phyloP scores from a whole-genome alignment of 2,113 vertebrate genomes.

The Pachyramphus minor region DNA sequence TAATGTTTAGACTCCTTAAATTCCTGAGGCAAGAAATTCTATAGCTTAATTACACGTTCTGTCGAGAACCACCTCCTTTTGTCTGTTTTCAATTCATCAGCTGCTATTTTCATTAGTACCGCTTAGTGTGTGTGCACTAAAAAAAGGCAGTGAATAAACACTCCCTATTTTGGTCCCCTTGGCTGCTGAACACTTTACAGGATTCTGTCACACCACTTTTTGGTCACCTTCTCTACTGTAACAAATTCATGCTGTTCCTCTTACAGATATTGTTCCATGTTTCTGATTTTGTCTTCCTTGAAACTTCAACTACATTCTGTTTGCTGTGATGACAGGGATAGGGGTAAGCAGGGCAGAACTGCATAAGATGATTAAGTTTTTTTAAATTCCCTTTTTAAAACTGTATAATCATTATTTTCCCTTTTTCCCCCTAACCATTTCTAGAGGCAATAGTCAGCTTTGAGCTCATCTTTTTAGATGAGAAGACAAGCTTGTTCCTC shows the following conservation, averaged over 20 bases:
- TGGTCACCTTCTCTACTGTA: neutral
- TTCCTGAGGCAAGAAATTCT: slow-evolving; percentile 45
- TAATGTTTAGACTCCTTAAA: slow-evolving; percentile 43
- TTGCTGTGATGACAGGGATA: neutral
- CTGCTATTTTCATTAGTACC: slow-evolving; percentile 38
- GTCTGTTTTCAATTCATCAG: slow-evolving; percentile 42
- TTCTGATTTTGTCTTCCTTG: neutral
- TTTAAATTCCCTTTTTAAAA: neutral
- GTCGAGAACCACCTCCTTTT: slow-evolving; percentile 12
- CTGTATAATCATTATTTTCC: neutral
- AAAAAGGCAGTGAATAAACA: slow-evolving; percentile 22
- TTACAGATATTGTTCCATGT: neutral
- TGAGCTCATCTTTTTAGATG: neutral
- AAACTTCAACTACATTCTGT: neutral
- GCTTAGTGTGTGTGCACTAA: neutral
- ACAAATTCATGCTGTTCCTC: neutral
- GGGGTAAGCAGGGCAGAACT: neutral
- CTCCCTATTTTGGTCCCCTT: neutral
- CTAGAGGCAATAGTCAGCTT: neutral
- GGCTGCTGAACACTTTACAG: neutral
- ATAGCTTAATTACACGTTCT: neutral
- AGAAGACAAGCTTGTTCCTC: neutral
- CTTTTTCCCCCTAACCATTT: neutral
- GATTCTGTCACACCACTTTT: neutral
- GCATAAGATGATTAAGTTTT: neutral